phyloP scores from a whole-genome alignment of 2,797 vertebrate species.

The Tolypeutes matacus region DNA sequence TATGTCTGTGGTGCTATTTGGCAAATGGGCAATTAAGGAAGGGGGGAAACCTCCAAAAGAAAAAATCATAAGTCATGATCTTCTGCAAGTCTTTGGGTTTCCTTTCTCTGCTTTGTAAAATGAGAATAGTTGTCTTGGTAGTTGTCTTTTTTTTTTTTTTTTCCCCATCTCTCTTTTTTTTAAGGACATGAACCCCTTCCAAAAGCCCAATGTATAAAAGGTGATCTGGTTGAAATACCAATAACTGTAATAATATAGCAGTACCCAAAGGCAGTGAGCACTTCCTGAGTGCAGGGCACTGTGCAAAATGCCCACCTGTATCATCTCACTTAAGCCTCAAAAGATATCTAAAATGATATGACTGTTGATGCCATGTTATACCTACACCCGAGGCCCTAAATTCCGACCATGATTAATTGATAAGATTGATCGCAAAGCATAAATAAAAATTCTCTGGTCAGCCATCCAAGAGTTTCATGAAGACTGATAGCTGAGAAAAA shows the following conservation, averaged over 20 bases:
- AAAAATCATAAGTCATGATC: neutral
- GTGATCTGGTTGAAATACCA: neutral
- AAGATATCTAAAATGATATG: neutral
- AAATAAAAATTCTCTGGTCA: neutral
- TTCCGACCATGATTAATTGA: neutral
- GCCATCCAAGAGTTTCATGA: conserved; percentile 34
- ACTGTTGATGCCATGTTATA: neutral
- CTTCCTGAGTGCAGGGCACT: fast-evolving
- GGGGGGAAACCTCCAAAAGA: neutral
- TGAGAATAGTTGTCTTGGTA: neutral
- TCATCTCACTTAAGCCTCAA: neutral
- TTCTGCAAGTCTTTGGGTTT: neutral
- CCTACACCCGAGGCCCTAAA: neutral
- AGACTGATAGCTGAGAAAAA: neutral
- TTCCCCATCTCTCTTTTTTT: too few relatives aligned
- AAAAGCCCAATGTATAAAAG: neutral
- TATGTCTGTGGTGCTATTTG: neutral
- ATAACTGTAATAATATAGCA: neutral
- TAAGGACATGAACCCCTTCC: neutral
- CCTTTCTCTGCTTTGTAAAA: conserved; percentile 28
- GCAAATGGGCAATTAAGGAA: neutral
- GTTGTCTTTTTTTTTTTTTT: neutral
- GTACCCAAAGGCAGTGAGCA: neutral
- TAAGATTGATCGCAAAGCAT: neutral
- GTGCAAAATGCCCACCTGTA: neutral